phyloP scores from a whole-genome alignment of 2,113 vertebrate species.

The Labeo rohita region DNA sequence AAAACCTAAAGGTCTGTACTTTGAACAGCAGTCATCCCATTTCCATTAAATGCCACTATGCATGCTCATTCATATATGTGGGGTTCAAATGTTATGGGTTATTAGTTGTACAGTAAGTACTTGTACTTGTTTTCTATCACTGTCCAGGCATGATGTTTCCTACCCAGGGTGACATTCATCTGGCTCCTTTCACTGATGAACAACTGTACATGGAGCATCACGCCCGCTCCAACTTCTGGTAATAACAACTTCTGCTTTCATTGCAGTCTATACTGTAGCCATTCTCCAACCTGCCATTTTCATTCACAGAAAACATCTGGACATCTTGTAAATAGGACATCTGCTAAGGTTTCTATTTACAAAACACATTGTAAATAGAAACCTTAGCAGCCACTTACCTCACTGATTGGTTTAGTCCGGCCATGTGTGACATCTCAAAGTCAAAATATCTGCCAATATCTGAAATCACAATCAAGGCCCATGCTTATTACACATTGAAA shows the following conservation, averaged over 20 bases:
- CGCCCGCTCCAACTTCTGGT: slow-evolving; percentile 80
- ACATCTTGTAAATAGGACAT: neutral
- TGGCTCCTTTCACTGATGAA: slow-evolving; percentile 84
- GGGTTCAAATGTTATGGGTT: neutral
- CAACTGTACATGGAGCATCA: slow-evolving; percentile 82
- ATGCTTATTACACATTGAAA: neutral
- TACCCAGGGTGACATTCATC: slow-evolving; percentile 77
- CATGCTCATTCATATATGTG: neutral
- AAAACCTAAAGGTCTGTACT: slow-evolving; percentile 75
- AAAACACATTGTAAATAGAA: no score
- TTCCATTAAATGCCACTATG: neutral
- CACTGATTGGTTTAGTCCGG: no score
- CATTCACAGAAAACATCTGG: neutral
- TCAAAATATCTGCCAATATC: neutral
- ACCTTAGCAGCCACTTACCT: no score
- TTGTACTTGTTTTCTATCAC: neutral
- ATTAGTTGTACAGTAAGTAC: neutral
- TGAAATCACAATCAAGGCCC: neutral
- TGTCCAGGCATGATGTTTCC: slow-evolving; percentile 81
- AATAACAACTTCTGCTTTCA: slow-evolving; percentile 40
- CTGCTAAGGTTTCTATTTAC: neutral
- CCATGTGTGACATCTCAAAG: neutral
- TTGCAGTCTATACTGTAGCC: neutral
- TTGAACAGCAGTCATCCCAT: neutral
- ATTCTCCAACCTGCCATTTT: neutral